Percentiles rank a stretch among this genome's conserved stretches.
Conservation (phyloP, 2,888 invertebrate species). For the Callimorpha dominula region DNA sequence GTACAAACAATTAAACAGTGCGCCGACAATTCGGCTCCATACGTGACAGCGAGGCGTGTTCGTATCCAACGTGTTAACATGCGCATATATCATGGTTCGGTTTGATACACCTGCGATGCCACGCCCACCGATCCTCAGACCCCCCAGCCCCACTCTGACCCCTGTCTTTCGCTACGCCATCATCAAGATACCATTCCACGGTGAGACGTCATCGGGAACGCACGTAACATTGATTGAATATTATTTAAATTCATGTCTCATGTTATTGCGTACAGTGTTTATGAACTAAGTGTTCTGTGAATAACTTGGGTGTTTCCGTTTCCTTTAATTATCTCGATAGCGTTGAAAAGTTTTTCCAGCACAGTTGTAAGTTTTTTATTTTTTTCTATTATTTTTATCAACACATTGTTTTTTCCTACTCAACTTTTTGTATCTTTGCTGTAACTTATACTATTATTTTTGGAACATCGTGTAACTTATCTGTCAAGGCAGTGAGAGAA, state of each 20-base stretch:
- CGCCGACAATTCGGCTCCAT: constrained; percentile 57
- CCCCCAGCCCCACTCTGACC: constrained; percentile 57
- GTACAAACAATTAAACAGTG: constrained; percentile 72
- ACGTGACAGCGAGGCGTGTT: constrained; percentile 84
- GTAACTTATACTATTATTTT: constrained; percentile 26
- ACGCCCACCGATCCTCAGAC: constrained; percentile 64
- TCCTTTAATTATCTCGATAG: constrained; percentile 52
- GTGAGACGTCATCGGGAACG: constrained; percentile 69
- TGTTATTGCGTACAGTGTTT: constrained; percentile 62
- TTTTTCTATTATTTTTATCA: constrained; percentile 15
- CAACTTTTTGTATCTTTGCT: constrained; percentile 24
- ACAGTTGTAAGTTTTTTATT: constrained; percentile 52
- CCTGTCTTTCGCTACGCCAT: constrained; percentile 73
- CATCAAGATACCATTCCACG: constrained; percentile 79
- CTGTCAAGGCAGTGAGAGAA: constrained; percentile 37
- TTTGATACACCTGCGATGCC: constrained; percentile 80
- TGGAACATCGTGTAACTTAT: constrained; percentile 35
- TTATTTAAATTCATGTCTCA: constrained; percentile 51
- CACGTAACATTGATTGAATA: constrained; percentile 51
- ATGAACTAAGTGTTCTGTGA: constrained; percentile 75
- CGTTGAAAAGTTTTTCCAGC: constrained; percentile 41
- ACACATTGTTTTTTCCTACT: constrained; percentile 17
- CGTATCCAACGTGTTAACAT: constrained; percentile 76
- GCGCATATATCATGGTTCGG: constrained; percentile 82
- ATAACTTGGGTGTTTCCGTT: constrained; percentile 63